phyloP scores from a whole-genome alignment of 2,888 invertebrate genomes.

The Hyles lineata region DNA sequence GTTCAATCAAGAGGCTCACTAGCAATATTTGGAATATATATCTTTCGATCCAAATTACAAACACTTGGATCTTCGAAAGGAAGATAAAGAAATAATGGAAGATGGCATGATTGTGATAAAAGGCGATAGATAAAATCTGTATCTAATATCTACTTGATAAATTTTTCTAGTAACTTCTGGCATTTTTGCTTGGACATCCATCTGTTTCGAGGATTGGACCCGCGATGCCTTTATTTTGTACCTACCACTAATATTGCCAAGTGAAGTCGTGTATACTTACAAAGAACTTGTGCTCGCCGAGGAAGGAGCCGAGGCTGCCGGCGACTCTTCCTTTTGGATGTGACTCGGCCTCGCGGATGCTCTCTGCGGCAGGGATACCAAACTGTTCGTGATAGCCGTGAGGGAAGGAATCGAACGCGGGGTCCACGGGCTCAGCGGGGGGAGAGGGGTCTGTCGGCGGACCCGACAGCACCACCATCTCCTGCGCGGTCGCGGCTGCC shows the following conservation, averaged over 20 bases:
- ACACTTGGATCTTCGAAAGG: no score
- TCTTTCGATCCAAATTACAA: no score
- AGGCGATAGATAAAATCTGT: no score
- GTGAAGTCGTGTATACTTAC: background rate
- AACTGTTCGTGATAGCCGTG: background rate
- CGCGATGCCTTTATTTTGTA: background rate
- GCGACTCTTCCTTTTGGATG: background rate
- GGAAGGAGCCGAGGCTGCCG: background rate
- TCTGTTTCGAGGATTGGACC: background rate
- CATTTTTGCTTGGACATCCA: no score
- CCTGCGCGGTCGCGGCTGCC: background rate
- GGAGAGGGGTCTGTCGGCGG: background rate
- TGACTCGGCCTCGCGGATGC: background rate
- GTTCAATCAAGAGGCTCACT: no score
- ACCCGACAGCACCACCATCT: constrained; percentile 1
- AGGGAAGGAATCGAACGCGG: background rate
- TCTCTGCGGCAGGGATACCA: background rate
- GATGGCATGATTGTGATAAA: no score
- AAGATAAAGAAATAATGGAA: no score
- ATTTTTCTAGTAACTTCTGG: no score
- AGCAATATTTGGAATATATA: no score
- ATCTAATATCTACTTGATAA: no score
- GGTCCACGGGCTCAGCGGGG: background rate
- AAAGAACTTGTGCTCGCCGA: constrained; percentile 20
- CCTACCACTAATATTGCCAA: background rate